Percentiles rank a stretch among this genome's conserved stretches.
Conservation (phyloP, 2,888 invertebrate species). For the Masnerella sp. region DNA sequence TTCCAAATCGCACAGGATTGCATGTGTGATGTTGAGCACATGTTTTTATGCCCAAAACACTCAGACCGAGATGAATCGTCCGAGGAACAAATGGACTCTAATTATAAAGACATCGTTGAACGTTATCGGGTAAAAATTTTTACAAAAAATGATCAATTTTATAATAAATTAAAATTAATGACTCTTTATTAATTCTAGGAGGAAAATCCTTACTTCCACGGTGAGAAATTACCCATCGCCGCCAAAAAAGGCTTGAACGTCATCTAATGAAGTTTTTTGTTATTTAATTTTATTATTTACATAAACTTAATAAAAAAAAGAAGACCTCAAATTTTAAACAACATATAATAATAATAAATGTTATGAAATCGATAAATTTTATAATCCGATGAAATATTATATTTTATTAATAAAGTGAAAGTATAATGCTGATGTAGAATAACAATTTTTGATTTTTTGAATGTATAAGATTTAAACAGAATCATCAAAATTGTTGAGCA, state of each 20-base stretch:
- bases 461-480: background rate
- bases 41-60: slow-evolving; percentile 91
- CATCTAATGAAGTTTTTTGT: slow-evolving; percentile 71
- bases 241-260: slow-evolving; percentile 94
- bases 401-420: background rate
- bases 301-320: slow-evolving; percentile 4
- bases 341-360: slow-evolving; percentile 1
- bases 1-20: slow-evolving; percentile 96
- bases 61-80: slow-evolving; percentile 73
- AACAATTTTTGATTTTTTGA: background rate
- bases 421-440: too few relatives aligned
- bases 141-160: slow-evolving; percentile 41
- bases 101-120: slow-evolving; percentile 84
- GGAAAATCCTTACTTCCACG: slow-evolving; percentile 89
- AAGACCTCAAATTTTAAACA: slow-evolving; percentile 5
- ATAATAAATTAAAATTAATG: background rate
- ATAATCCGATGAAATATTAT: background rate
- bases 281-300: slow-evolving; percentile 13
- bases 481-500: slow-evolving; percentile 1
- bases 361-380: background rate
- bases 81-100: slow-evolving; percentile 78
- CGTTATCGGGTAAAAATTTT: slow-evolving; percentile 78
- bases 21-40: slow-evolving; percentile 98
- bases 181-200: slow-evolving; percentile 79
- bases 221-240: slow-evolving; percentile 92